Conservation (phyloP, 1,140 invertebrate genomes). For the Pectinophora gossypiella region DNA sequence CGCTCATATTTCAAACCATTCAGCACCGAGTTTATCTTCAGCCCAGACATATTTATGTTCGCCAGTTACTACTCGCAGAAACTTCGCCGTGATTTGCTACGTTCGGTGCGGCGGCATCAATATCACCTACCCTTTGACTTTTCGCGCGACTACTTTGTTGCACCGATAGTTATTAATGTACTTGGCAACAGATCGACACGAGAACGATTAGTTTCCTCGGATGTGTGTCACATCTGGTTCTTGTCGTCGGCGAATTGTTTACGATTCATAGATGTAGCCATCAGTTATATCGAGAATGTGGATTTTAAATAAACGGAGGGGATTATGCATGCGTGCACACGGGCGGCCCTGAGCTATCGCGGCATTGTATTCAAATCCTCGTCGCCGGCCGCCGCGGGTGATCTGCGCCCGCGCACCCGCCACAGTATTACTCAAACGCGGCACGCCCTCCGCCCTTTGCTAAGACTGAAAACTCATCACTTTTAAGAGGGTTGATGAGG, state of each 20-base stretch:
- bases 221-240: constrained; percentile 6
- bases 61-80: constrained; percentile 40
- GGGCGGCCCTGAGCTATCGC: constrained; percentile 60
- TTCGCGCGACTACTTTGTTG: neutral
- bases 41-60: constrained; percentile 46
- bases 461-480: no score
- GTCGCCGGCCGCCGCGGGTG: constrained; percentile 19
- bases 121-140: neutral
- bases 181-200: neutral
- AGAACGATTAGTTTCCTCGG: neutral
- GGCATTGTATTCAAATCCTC: constrained; percentile 68
- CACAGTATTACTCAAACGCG: no score
- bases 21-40: constrained; percentile 49
- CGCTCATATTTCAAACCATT: constrained; percentile 49
- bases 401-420: constrained; percentile 18
- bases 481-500: no score
- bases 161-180: neutral
- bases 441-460: no score
- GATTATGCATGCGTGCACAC: constrained; percentile 56
- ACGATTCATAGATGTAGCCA: constrained; percentile 25
- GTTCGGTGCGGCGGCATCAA: neutral
- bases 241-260: constrained; percentile 22
- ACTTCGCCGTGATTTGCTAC: constrained; percentile 38
- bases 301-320: constrained; percentile 43
- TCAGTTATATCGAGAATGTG: constrained; percentile 46